Conservation (phyloP, 2,888 invertebrate species). For the Hypena proboscidalis region DNA sequence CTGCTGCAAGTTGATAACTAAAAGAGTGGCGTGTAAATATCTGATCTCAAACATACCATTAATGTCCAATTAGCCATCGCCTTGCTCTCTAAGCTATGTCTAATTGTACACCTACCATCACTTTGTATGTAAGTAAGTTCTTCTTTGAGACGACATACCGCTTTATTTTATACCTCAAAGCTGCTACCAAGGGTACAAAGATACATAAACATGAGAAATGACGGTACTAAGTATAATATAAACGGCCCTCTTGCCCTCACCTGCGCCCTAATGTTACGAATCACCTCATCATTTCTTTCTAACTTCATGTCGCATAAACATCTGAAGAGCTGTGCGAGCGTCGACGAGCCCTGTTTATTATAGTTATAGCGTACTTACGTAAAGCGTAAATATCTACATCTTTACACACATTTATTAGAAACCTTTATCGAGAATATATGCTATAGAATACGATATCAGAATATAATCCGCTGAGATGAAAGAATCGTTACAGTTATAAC, state of each 20-base stretch:
- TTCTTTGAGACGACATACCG: background rate
- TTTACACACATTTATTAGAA: slow-evolving; percentile 8
- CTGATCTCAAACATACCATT: too few relatives aligned
- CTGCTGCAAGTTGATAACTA: too few relatives aligned
- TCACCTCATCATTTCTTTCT: slow-evolving; percentile 23
- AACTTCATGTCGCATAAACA: slow-evolving; percentile 26
- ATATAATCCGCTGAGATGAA: background rate
- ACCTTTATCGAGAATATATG: background rate
- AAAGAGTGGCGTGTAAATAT: too few relatives aligned
- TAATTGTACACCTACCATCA: too few relatives aligned
- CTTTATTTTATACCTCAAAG: slow-evolving; percentile 7
- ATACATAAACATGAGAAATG: slow-evolving; percentile 29
- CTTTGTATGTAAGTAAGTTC: too few relatives aligned
- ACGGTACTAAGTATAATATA: slow-evolving; percentile 28
- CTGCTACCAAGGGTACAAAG: slow-evolving; percentile 19
- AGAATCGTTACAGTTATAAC: background rate
- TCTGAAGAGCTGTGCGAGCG: slow-evolving; percentile 3
- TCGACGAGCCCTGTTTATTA: slow-evolving; percentile 5
- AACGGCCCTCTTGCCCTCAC: slow-evolving; percentile 20
- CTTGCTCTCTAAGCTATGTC: too few relatives aligned
- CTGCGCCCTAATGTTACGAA: slow-evolving; percentile 19
- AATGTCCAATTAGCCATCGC: too few relatives aligned
- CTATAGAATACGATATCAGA: background rate
- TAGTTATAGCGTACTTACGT: slow-evolving; percentile 7
- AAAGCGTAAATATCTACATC: slow-evolving; percentile 6